Conservation (phyloP, 2,888 invertebrate species). For the Euplagia quadripunctaria region DNA sequence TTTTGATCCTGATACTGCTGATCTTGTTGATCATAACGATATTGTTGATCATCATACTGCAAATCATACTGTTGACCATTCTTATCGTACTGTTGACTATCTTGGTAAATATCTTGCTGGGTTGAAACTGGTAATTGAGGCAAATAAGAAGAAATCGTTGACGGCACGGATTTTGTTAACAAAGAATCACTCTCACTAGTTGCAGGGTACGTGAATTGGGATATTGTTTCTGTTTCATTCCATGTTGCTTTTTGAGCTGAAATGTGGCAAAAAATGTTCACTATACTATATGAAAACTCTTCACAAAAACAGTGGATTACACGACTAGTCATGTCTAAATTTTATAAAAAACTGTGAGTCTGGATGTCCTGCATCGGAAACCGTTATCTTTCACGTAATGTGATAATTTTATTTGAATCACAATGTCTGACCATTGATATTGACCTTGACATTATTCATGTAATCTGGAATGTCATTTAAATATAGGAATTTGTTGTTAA, state of each 20-base stretch:
- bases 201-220: slow-evolving; percentile 76
- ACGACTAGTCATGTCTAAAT: slow-evolving; percentile 65
- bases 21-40: slow-evolving; percentile 56
- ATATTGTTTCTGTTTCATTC: slow-evolving; percentile 74
- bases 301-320: slow-evolving; percentile 66
- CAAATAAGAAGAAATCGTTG: slow-evolving; percentile 71
- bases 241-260: slow-evolving; percentile 83
- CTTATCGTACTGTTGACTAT: slow-evolving; percentile 69
- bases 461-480: slow-evolving; percentile 16
- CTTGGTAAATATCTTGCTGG: slow-evolving; percentile 68
- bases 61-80: slow-evolving; percentile 69
- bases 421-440: slow-evolving; percentile 30
- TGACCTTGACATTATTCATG: slow-evolving; percentile 39
- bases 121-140: slow-evolving; percentile 71
- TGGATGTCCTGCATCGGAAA: slow-evolving; percentile 63
- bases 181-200: slow-evolving; percentile 73
- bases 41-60: slow-evolving; percentile 61
- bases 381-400: slow-evolving; percentile 70
- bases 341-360: slow-evolving; percentile 58
- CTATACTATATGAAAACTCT: slow-evolving; percentile 60
- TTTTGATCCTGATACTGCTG: slow-evolving; percentile 48
- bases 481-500: slow-evolving; percentile 3
- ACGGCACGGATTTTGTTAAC: slow-evolving; percentile 71
- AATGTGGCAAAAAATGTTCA: slow-evolving; percentile 71
- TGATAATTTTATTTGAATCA: slow-evolving; percentile 28